Base-by-base conservation (phyloP, 2,888 invertebrate genomes). In the Meiosimyza platycephala region DNA sequence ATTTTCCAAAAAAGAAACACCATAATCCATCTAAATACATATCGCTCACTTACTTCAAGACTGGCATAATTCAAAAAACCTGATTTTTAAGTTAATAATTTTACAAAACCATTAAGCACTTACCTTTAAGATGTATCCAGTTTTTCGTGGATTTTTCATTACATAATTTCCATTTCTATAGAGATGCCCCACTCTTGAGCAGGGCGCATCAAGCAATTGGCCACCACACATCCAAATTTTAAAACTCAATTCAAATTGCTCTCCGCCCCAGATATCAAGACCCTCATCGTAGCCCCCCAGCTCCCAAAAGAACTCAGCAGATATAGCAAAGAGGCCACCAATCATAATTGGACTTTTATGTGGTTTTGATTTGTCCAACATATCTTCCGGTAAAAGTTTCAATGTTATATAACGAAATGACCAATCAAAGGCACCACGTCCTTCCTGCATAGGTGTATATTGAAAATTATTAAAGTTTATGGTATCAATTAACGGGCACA, bases 181-280 rank as follows among this genome's bases (percentile, higher is more conserved):
- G 79, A 96, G 94, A 83, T 98, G 98, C 0, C 96, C 98, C 6
- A 98, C 94, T 78, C 97, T 91, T 0, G 97, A 96, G 83, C 98
- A 98, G 0, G 98, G 96, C 1, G 95, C 95, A 88, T 98, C 97
- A 73, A 94, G 89, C 95, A 98, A 94, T 77, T 92, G 90, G 0
- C 98, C 98, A 16, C 96, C 97, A 85, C 98, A 98, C 88, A 97
- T 97, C 98, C 98, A 98, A 75, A 98, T 93, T 91, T 98, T 98
- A 84, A 98, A 98, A 75, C 97, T 98, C 15, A 99, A 89, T 84
- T 99, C 98, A 82, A 98, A 99, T 86, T 98, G 98, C 85, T 99
- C 98, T 1, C 98, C 98, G 50, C 98, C 98, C 98, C 98, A 99
- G 79, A 99, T 98, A 83, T 97, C 96, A 1, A 97, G 88, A 0